Evolutionary conservation across 1,140 invertebrate species (phyloP), one percentile per base, ranked within the genome.

Genomic region (Epicauta chinensis): DNA sequence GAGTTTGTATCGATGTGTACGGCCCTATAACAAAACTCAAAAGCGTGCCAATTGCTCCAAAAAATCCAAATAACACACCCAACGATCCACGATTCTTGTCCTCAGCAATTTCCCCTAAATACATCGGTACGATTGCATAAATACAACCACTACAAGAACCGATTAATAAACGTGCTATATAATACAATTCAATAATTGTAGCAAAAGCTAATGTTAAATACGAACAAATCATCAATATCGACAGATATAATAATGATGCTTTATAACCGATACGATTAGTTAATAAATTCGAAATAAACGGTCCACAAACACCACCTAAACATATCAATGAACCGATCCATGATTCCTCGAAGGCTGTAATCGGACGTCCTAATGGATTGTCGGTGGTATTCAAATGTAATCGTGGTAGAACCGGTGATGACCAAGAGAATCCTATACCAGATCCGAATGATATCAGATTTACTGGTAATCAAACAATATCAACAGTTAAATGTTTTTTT

Each of bases 271-370:
- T 49, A 46, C 47, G 77, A 57, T 90, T 84, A 75, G 89, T 79
- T 7, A 79, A 62, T 3, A 80, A 72, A 32, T 80, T 81, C 1
- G 75, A 77, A 5, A 75, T 64, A 55, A 81, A 77, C 0, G 55
- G 58, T n/a, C 54, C 51, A 17, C 85, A 59, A n/a, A 88, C 74
- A 17, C 88, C 87, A 9, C 90, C 90, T 10, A 93, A 60, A 1
- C 87, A 80, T 47, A 92, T 72, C 9, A 93, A 68, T 0, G 87
- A 87, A 0, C 84, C 85, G 51, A 93, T 85, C 87, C 88, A 93
- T 0, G 89, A 84, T 34, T 72, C 70, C 59, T 87, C 71, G 1
- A 78, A 74, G 0, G 55, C 12, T 0, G 71, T 73, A 2, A 80
- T 49, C 2, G 46, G 41, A 1, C 48, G 51, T 0, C 71, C 72